A percentile compares a stretch with the other conserved stretches of the same genome.
Conservation (phyloP, 2,113 vertebrate genomes). For the Tyto alba region DNA sequence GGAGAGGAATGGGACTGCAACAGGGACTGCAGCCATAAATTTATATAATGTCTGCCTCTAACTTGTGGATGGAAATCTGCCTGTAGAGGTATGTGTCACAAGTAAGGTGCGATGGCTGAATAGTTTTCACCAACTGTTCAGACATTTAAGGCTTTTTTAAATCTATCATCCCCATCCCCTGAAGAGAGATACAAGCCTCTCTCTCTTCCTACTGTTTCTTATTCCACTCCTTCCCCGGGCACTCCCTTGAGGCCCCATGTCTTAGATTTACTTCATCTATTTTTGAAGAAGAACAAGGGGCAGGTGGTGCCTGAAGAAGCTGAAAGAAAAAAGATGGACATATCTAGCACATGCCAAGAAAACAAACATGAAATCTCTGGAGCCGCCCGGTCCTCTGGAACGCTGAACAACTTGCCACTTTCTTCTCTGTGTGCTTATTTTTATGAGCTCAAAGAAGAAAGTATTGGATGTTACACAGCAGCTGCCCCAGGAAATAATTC, state of each 20-base stretch:
- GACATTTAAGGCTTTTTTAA: background rate
- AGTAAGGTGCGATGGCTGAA: background rate
- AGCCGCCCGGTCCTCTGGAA: background rate
- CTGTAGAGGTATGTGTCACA: background rate
- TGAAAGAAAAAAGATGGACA: constrained; percentile 44
- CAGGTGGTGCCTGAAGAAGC: constrained; percentile 31
- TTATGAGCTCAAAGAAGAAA: constrained; percentile 60
- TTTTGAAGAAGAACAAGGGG: constrained; percentile 26
- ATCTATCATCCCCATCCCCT: background rate
- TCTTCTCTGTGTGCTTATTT: constrained; percentile 38
- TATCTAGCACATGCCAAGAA: constrained; percentile 50
- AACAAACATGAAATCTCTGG: constrained; percentile 46
- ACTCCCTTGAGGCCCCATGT: background rate
- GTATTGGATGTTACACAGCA: constrained; percentile 51
- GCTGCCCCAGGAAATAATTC: constrained; percentile 65
- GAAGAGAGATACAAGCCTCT: background rate
- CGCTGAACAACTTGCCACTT: constrained; percentile 4
- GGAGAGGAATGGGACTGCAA: background rate
- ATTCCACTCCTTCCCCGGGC: background rate
- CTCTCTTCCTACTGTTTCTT: constrained; percentile 31
- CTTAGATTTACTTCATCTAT: constrained; percentile 47
- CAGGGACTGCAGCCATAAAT: background rate
- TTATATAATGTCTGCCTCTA: background rate
- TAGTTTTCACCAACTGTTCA: background rate
- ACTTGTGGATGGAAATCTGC: background rate